Base-by-base conservation (phyloP, 2,797 vertebrate genomes). In the Dallia pectoralis region DNA sequence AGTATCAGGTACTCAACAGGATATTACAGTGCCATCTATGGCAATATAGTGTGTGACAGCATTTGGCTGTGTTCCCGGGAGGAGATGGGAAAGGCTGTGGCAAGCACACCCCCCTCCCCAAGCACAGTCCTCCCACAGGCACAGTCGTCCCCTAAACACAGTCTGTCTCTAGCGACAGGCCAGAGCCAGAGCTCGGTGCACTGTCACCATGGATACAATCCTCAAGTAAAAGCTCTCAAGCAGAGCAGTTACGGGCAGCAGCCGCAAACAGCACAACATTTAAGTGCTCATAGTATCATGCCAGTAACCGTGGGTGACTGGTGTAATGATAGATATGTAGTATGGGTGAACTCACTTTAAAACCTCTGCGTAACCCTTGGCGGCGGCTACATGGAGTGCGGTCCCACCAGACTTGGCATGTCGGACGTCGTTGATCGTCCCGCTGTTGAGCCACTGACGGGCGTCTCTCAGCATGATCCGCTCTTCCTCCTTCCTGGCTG, bases 291-390 rank as follows among this genome's bases (percentile, higher is more conserved):
- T 22, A 7, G 19, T 4, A 48, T 27, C 18, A 68, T 32, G 25
- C 3, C 3, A 9, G 9, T n/a, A 11, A 48, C 19, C 12, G 49
- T 19, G 19, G 3, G 44, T 1, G 27, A 16, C 16, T 11, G 2
- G 47, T 68, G 27, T 30, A 49, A 62, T 4, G 61, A 3, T 30
- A 59, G 11, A 19, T 36, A 16, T 4, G 61, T 4, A 15, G 33
- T 14, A 22, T 53, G 16, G 9, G n/a, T n/a, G n/a, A n/a, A 82
- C 97, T 94, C 93, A 99, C 98, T 99, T 99, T 96, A 99, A 97
- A 93, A 99, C 98, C 92, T 99, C 98, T 0, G 95, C 92, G 83
- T 99, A 99, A 81, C 97, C 97, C 90, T 99, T 99, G 2, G 98
- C 98, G 22, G 97, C 98, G 36, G 98, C 96, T 18, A 99, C 98